Evolutionary conservation across 2,113 vertebrate species (phyloP), one percentile per base, ranked within the genome.

Genomic region (Megatriorchis doriae): DNA sequence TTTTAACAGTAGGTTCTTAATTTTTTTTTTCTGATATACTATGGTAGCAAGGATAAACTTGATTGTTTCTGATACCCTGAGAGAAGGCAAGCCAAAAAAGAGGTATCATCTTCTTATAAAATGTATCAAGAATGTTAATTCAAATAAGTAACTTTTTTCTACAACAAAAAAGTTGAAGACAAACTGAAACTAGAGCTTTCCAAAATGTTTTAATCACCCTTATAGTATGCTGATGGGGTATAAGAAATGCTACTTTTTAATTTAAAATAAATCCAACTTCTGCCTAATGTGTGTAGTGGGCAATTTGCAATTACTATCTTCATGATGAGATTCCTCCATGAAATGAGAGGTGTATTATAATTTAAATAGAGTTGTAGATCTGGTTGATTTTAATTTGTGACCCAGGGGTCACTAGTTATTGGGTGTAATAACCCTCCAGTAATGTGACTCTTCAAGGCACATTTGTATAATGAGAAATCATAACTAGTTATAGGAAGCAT

Each of bases 401-500:
- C 97, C 96, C 34, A 48, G 58, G 85, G 95, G 97, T 98, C 97
- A 96, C 90, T 80, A 98, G 96, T 97, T 98, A 97, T 88, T 96
- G 93, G 92, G 70, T 91, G 61, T 93, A 97, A 98, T 97, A 97
- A 97, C 90, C 95, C 67, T 97, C 81, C 0, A 0, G 96, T 96
- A 97, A 98, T 96, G 91, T 93, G 84, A 95, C 95, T 97, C 96
- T 95, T 98, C 95, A 86, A 95, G 96, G 93, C 87, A 93, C 92
- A 95, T 97, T 97, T 97, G 77, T 97, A 94, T 98, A 98, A 98
- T 97, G 96, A 98, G 97, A 98, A 98, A 98, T 98, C 96, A 96
- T 97, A 97, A 94, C 97, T 96, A 88, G 94, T 97, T 97, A 95
- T 73, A 75, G 88, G 75, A 86, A 82, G 52, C 75, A 68, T 75